A percentile compares a stretch with the other conserved stretches of the same genome.
Conservation (phyloP, 2,888 invertebrate species). For the Protodeltote pygarga region DNA sequence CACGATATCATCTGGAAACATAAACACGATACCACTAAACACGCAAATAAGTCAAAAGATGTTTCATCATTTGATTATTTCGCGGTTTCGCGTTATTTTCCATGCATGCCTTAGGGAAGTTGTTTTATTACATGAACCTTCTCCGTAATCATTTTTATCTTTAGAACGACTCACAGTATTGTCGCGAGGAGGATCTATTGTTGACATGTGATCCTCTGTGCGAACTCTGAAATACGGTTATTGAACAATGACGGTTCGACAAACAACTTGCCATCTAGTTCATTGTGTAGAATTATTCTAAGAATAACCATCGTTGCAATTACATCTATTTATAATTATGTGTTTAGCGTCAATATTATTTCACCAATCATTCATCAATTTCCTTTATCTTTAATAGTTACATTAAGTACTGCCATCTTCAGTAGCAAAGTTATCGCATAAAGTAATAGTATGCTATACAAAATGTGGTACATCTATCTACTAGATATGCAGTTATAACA, state of each 20-base stretch:
- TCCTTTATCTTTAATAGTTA: too few relatives aligned
- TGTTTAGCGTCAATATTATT: neutral
- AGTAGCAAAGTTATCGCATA: too few relatives aligned
- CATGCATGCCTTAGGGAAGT: slow-evolving; percentile 13
- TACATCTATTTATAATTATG: slow-evolving; percentile 2
- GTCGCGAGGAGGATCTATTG: slow-evolving; percentile 12
- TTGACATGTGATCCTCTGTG: slow-evolving; percentile 31
- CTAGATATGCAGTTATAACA: slow-evolving; percentile 11
- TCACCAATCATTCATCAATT: too few relatives aligned
- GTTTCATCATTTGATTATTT: slow-evolving; percentile 25
- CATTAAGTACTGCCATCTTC: too few relatives aligned
- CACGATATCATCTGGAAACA: slow-evolving; percentile 7
- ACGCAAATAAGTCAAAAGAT: slow-evolving; percentile 12
- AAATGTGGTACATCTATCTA: too few relatives aligned
- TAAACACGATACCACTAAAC: slow-evolving; percentile 5
- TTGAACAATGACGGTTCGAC: slow-evolving; percentile 24
- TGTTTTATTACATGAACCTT: slow-evolving; percentile 5
- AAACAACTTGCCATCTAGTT: slow-evolving; percentile 22
- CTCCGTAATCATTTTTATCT: slow-evolving; percentile 28
- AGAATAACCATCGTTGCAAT: neutral
- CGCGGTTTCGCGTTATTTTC: slow-evolving; percentile 24
- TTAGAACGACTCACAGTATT: slow-evolving; percentile 17
- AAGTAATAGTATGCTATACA: too few relatives aligned
- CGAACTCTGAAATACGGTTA: slow-evolving; percentile 29
- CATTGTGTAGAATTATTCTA: slow-evolving; percentile 20